Conservation (phyloP, 2,113 vertebrate species). For the Aptenodytes forsteri region DNA sequence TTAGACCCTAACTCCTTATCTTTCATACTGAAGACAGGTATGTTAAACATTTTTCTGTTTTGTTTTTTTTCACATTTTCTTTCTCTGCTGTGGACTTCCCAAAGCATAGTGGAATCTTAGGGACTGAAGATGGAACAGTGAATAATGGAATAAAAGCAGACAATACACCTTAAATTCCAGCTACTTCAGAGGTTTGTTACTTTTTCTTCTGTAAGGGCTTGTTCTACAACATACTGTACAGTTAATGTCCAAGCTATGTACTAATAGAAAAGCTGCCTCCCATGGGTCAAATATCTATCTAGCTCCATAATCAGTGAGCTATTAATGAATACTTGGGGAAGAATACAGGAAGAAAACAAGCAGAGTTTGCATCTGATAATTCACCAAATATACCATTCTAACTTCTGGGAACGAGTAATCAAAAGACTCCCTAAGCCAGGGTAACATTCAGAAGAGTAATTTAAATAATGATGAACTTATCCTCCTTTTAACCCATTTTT, state of each 20-base stretch:
- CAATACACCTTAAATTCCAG: background rate
- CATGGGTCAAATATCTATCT: background rate
- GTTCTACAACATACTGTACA: background rate
- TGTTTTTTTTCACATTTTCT: background rate
- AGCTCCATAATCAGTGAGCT: background rate
- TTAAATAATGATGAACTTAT: background rate
- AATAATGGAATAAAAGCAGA: background rate
- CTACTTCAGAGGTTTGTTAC: background rate
- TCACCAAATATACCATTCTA: background rate
- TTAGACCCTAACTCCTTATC: background rate
- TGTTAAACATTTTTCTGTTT: background rate
- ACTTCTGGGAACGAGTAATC: background rate
- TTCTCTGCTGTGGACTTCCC: background rate
- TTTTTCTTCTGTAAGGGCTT: background rate
- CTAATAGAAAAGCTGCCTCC: background rate
- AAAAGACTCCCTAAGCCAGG: background rate
- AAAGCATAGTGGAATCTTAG: background rate
- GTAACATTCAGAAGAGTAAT: background rate
- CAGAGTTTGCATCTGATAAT: background rate
- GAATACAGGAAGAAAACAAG: background rate
- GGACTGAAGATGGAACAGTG: background rate
- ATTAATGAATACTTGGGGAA: background rate
- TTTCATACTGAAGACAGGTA: background rate
- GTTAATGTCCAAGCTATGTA: background rate
- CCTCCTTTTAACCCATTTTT: background rate